Conservation (phyloP, 2,888 invertebrate species). For the Taphrorychus bicolor region DNA sequence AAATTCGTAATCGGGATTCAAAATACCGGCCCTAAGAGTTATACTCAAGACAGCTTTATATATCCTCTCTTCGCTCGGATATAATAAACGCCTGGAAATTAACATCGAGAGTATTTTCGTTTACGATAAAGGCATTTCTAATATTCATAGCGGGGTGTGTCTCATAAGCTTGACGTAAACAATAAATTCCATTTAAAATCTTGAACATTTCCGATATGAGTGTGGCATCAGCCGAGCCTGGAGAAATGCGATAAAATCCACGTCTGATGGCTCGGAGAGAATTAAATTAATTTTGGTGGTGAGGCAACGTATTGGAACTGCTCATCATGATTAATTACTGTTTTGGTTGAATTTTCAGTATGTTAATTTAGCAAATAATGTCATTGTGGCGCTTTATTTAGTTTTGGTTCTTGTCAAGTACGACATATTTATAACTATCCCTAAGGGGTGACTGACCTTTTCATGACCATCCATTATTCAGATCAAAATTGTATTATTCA, state of each 20-base stretch:
- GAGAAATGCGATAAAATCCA: constrained; percentile 23
- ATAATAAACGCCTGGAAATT: too few relatives aligned
- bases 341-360: neutral
- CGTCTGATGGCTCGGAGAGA: neutral
- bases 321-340: neutral
- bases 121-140: too few relatives aligned
- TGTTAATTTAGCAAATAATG: neutral
- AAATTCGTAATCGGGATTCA: too few relatives aligned
- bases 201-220: constrained; percentile 6
- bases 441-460: too few relatives aligned
- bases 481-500: too few relatives aligned
- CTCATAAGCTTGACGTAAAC: constrained; percentile 24
- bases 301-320: neutral
- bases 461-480: too few relatives aligned
- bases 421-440: too few relatives aligned
- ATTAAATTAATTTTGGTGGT: neutral
- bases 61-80: too few relatives aligned
- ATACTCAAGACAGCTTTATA: too few relatives aligned
- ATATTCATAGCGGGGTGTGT: too few relatives aligned
- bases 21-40: too few relatives aligned
- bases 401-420: neutral
- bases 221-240: constrained; percentile 6
- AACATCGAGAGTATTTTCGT: too few relatives aligned
- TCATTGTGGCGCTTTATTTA: neutral
- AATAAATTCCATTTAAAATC: constrained; percentile 29